Conservation (phyloP, 2,888 invertebrate species). For the Macaria liturata region DNA sequence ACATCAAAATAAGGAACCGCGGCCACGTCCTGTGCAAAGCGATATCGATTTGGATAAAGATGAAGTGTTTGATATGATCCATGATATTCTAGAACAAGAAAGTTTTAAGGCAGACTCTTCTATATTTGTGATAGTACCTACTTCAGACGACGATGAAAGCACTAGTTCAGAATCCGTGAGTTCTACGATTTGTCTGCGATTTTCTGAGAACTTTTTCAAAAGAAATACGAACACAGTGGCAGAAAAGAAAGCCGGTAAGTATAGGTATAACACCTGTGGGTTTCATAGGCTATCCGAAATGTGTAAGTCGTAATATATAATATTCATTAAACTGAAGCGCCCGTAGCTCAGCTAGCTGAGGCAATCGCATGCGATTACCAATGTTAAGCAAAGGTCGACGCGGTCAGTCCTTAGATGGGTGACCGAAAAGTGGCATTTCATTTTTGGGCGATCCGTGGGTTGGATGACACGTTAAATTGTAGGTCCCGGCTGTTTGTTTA, state of each 20-base stretch:
- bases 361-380: too few relatives aligned
- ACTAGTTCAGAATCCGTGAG: slow-evolving; percentile 31
- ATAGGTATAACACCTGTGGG: too few relatives aligned
- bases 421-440: too few relatives aligned
- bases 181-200: slow-evolving; percentile 46
- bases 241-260: background rate
- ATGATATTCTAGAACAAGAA: slow-evolving; percentile 39
- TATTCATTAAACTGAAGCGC: too few relatives aligned
- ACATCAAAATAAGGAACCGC: slow-evolving; percentile 7
- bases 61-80: slow-evolving; percentile 40
- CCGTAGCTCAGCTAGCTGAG: too few relatives aligned
- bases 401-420: too few relatives aligned
- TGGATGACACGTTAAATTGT: too few relatives aligned
- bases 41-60: slow-evolving; percentile 35
- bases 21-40: slow-evolving; percentile 5
- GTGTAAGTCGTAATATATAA: too few relatives aligned
- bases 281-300: too few relatives aligned
- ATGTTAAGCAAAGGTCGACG: too few relatives aligned
- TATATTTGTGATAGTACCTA: slow-evolving; percentile 49
- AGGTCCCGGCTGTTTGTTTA: too few relatives aligned
- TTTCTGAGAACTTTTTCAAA: slow-evolving; percentile 39
- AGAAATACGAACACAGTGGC: background rate
- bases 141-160: slow-evolving; percentile 40
- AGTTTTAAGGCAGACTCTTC: slow-evolving; percentile 43
- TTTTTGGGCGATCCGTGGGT: too few relatives aligned